phyloP scores from a whole-genome alignment of 1,140 invertebrate genomes.

The Steinernema khuongi region DNA sequence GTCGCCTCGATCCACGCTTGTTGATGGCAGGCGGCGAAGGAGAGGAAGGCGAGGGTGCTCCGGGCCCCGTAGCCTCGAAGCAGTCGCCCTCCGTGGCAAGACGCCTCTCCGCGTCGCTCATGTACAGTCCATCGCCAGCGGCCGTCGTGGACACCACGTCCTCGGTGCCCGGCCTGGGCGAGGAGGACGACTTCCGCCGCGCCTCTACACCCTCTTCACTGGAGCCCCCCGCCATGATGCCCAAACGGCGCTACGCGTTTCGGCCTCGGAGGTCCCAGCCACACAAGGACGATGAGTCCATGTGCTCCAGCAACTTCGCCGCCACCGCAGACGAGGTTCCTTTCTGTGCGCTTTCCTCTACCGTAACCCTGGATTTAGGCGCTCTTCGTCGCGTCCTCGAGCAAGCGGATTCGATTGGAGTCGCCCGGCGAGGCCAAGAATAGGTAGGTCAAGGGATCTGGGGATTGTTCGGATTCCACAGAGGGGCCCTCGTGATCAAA shows the following conservation, averaged over 20 bases:
- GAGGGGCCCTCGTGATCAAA: no score
- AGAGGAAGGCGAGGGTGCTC: constrained; percentile 17
- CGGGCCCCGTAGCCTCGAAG: neutral
- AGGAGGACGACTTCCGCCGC: neutral
- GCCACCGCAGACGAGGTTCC: constrained; percentile 51
- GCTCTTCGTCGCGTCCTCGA: neutral
- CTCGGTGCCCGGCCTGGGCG: neutral
- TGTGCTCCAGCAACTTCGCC: constrained; percentile 45
- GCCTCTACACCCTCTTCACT: neutral
- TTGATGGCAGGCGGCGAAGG: constrained; percentile 15
- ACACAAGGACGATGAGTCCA: constrained; percentile 48
- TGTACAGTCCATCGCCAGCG: constrained; percentile 13
- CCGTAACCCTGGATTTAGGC: constrained; percentile 1
- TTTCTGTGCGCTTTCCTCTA: neutral
- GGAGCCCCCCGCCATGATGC: constrained; percentile 2
- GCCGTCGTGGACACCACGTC: neutral
- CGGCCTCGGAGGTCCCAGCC: constrained; percentile 34
- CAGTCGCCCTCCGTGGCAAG: neutral
- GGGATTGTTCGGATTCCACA: no score
- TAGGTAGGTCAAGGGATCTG: constrained; percentile 9
- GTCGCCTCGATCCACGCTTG: neutral
- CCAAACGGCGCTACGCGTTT: constrained; percentile 17
- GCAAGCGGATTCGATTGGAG: neutral
- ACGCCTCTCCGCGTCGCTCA: neutral
- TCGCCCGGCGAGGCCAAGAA: constrained; percentile 3